Percentiles rank a stretch among this genome's conserved stretches.
These are phyloP conservation scores for Diplodus sargus DNA, from an alignment of 2,797 vertebrate species.

Conservation along the genomic window DNA sequence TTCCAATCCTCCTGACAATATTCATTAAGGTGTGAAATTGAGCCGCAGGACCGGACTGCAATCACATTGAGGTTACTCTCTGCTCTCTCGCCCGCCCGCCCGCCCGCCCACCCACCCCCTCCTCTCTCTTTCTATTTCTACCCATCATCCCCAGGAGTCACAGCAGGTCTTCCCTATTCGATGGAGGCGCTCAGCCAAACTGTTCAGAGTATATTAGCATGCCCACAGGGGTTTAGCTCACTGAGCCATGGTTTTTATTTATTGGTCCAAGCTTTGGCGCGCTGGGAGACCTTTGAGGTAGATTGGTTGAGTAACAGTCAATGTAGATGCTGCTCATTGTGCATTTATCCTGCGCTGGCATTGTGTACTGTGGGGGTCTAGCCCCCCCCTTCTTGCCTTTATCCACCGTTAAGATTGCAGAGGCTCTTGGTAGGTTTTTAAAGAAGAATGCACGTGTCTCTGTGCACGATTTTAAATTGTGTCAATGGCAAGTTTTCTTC, in stretches of 20 bases:
- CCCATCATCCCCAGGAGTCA: conserved; percentile 31
- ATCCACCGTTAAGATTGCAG: not conserved
- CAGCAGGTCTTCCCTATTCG: conserved; percentile 31
- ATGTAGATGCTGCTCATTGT: not conserved
- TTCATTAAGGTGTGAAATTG: conserved; percentile 65
- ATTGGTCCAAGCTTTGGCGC: conserved; percentile 24
- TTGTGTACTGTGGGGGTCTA: not conserved
- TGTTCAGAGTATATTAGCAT: conserved; percentile 39
- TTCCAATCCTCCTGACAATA: conserved; percentile 38
- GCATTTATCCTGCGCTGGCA: not conserved
- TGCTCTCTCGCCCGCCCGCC: conserved; percentile 3
- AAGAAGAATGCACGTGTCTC: not conserved
- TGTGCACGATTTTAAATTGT: not conserved
- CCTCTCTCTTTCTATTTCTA: conserved; percentile 13
- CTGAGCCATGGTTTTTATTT: conserved; percentile 36
- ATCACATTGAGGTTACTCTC: conserved; percentile 43
- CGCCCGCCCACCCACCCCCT: not conserved
- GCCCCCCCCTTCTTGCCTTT: not conserved
- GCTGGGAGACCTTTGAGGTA: conserved; percentile 23
- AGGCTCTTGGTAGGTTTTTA: not conserved
- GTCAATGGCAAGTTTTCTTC: not conserved
- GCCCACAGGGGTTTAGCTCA: conserved; percentile 25
- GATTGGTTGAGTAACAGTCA: conserved; percentile 19
- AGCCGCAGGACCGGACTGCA: conserved; percentile 29
- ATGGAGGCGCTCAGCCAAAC: conserved; percentile 24